Evolutionary conservation across 2,888 invertebrate species (phyloP).

Genomic region (Ichneumoninae sp.): DNA sequence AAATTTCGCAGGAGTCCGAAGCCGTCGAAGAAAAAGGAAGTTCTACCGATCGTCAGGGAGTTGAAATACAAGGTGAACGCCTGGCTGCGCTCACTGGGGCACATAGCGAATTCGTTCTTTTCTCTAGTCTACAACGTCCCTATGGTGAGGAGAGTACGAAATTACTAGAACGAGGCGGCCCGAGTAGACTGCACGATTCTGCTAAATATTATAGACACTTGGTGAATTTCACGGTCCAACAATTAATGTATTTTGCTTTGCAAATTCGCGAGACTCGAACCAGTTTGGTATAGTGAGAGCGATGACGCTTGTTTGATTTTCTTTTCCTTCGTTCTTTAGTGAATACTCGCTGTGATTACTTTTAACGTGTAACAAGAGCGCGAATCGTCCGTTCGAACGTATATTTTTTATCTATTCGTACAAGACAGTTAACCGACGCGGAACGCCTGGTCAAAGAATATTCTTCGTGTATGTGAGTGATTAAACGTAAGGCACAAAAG

Average conservation of each 20-base stretch:
- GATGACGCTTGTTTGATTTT: background rate
- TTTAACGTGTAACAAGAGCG: slow-evolving; percentile 24
- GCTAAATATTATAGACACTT: background rate
- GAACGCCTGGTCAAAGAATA: background rate
- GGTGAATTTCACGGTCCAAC: slow-evolving; percentile 12
- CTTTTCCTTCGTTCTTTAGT: background rate
- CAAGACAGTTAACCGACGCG: slow-evolving; percentile 2
- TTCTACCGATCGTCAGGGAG: slow-evolving; percentile 85
- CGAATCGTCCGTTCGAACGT: background rate
- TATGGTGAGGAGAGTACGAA: slow-evolving; percentile 85
- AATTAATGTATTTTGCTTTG: slow-evolving; percentile 5
- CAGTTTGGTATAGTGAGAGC: background rate
- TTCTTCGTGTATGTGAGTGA: slow-evolving; percentile 19
- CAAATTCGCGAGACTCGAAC: background rate
- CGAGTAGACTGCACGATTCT: background rate
- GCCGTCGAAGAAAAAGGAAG: slow-evolving; percentile 74
- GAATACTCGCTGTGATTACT: slow-evolving; percentile 47
- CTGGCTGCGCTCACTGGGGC: slow-evolving; percentile 85
- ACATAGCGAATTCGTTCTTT: slow-evolving; percentile 86
- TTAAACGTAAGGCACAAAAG: slow-evolving; percentile 39
- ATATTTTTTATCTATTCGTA: slow-evolving; percentile 33
- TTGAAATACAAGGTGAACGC: slow-evolving; percentile 84
- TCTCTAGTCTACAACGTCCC: slow-evolving; percentile 86
- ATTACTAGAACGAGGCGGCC: slow-evolving; percentile 15
- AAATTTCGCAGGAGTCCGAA: slow-evolving; percentile 70